Percentiles rank a stretch among this genome's conserved stretches.
Conservation (phyloP, 2,797 vertebrate genomes). For the Scleropages formosus region DNA sequence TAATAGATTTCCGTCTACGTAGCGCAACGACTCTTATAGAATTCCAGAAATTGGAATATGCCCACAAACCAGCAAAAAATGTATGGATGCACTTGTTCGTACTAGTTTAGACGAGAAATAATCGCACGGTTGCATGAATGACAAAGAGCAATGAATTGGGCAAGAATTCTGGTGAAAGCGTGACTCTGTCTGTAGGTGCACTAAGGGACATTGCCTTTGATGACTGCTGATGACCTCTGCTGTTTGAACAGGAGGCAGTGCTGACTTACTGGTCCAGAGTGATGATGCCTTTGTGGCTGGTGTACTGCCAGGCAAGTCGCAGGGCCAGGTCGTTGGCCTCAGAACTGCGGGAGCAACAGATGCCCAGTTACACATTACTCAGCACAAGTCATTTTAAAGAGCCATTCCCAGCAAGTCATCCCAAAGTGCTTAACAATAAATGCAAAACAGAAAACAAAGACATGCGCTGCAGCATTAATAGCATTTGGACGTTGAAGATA, state of each 20-base stretch:
- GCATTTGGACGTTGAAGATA: too few relatives aligned
- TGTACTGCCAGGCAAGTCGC: conserved; percentile 83
- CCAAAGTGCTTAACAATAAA: too few relatives aligned
- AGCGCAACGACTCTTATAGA: too few relatives aligned
- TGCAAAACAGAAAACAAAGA: too few relatives aligned
- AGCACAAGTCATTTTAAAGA: background rate
- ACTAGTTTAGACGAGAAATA: background rate
- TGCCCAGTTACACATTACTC: background rate
- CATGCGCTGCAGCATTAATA: too few relatives aligned
- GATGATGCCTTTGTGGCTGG: conserved; percentile 85
- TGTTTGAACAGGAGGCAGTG: background rate
- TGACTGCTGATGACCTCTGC: background rate
- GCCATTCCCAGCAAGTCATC: too few relatives aligned
- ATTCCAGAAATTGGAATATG: background rate
- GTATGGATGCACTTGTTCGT: background rate
- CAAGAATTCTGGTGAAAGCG: background rate
- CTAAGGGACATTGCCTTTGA: background rate
- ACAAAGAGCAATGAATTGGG: background rate
- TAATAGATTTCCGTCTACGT: too few relatives aligned
- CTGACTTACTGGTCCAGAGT: conserved; percentile 90
- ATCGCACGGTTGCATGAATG: too few relatives aligned
- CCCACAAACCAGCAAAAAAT: background rate
- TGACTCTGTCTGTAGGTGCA: background rate
- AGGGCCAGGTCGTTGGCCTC: conserved; percentile 98
- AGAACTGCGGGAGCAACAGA: conserved; percentile 69